Percentiles rank a stretch among this genome's conserved stretches.
These are phyloP conservation scores for Gambelia wislizenii DNA, from an alignment of 2,797 vertebrate genomes.

Conservation along the genomic window DNA sequence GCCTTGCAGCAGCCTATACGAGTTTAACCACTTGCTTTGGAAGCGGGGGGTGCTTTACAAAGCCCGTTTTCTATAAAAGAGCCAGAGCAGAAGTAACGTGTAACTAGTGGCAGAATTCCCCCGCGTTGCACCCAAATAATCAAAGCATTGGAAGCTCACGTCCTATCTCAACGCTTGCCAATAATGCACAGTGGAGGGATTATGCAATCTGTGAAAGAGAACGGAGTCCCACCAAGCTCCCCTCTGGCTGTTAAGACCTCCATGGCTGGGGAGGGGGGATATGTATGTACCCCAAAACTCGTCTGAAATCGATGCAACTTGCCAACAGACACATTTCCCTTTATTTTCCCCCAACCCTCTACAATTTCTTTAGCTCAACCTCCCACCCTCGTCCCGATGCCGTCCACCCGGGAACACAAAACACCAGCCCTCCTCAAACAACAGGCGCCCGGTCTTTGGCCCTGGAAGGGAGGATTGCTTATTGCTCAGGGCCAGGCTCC, in stretches of 20 bases:
- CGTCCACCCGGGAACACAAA: neutral
- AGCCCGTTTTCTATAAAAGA: neutral
- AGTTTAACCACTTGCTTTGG: neutral
- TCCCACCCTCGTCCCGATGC: neutral
- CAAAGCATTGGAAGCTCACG: slow-evolving; percentile 42
- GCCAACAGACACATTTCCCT: slow-evolving; percentile 30
- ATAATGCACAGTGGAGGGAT: slow-evolving; percentile 56
- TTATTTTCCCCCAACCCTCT: neutral
- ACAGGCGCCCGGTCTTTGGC: neutral
- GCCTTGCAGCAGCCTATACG: neutral
- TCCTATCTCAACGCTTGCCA: slow-evolving; percentile 39
- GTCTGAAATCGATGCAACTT: slow-evolving; percentile 34
- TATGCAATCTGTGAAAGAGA: slow-evolving; percentile 74
- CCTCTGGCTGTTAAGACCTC: slow-evolving; percentile 55
- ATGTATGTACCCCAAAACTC: slow-evolving; percentile 33
- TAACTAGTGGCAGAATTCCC: slow-evolving; percentile 19
- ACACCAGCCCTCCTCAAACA: neutral
- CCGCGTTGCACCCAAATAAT: slow-evolving; percentile 46
- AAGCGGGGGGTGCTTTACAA: too few species aligned
- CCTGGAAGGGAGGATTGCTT: neutral
- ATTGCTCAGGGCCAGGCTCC: slow-evolving; percentile 13
- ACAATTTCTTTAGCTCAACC: neutral
- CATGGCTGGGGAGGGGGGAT: slow-evolving; percentile 36
- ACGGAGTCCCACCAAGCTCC: slow-evolving; percentile 59
- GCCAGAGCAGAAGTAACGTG: neutral